Base-by-base conservation (phyloP, 1,140 invertebrate genomes). In the Luehdorfia chinensis region DNA sequence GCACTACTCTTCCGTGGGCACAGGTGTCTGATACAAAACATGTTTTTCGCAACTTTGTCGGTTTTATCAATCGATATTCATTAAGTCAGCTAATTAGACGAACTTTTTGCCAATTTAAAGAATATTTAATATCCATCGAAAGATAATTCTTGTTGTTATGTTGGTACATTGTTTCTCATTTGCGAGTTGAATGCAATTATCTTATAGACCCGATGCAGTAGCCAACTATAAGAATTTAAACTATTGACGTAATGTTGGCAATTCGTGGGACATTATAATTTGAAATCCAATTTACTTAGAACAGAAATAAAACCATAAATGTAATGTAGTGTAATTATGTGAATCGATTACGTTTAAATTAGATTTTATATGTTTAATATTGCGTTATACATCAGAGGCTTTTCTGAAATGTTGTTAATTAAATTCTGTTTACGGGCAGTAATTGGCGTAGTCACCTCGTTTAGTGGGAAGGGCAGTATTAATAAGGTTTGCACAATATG, bases 1-100 rank as follows among this genome's bases (percentile, higher is more conserved):
- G 12, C 37, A 9, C 12, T 11, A 12, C 12, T 41, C 37, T 25
- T 25, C 37, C 37, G 25, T 13, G 25, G 36, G 12, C 37, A 15
- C 37, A 41, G 37, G 37, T 41, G 37, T 41, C 13, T 16, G 23
- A 25, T 15, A n/a, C n/a, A 13, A 27, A 41, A 41, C 37, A 9
- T 13, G 37, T 41, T 41, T 41, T 19, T 41, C 12, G 13, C 37
- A 25, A 9, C 30, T 12, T 31, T 37, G n/a, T n/a, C 2, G 25
- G 23, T 28, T 41, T 41, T 28, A 41, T 41, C 37, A 41, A 41
- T 41, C 37, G 23, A 41, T 41, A 12, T 41, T 41, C 28, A 41
- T 41, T 41, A 15, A 27, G 37, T 28, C 15, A 28, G 23, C 37
- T 41, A 41, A 41, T 41, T 41, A 41, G 37, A 41, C 12, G 23